These are phyloP conservation scores for Holcopasites calliopsidis DNA, from an alignment of 1,140 invertebrate genomes.

Conservation along the genomic window DNA sequence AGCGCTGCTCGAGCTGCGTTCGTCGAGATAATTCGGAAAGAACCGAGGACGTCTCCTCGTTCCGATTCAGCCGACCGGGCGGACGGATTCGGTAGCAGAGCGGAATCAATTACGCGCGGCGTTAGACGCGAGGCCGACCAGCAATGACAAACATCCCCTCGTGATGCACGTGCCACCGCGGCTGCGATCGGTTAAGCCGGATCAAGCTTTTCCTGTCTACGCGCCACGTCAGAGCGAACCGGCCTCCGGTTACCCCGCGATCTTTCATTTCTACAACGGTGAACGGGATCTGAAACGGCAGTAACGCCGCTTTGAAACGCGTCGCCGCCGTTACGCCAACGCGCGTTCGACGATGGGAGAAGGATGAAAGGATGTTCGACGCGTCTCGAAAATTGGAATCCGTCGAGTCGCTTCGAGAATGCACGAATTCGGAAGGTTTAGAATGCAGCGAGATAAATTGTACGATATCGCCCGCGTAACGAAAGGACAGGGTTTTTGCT, in stretches of 20 bases:
- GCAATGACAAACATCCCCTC: conserved; percentile 54
- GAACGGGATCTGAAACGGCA: conserved; percentile 24
- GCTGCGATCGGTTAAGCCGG: conserved; percentile 55
- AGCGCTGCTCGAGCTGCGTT: neutral
- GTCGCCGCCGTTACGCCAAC: neutral
- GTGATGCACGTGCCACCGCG: conserved; percentile 46
- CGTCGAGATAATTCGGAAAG: conserved; percentile 41
- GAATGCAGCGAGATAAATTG: no score
- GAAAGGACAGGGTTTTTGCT: no score
- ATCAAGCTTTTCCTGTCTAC: conserved; percentile 43
- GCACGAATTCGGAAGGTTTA: no score
- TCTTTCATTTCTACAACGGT: conserved; percentile 42
- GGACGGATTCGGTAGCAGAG: conserved; percentile 34
- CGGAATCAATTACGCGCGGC: conserved; percentile 60
- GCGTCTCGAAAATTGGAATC: neutral
- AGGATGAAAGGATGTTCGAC: neutral
- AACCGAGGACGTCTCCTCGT: conserved; percentile 40
- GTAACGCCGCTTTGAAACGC: conserved; percentile 20
- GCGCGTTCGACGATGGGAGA: neutral
- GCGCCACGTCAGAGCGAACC: conserved; percentile 18
- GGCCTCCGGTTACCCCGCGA: conserved; percentile 21
- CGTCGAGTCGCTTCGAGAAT: no score
- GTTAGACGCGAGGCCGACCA: conserved; percentile 42
- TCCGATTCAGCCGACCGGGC: conserved; percentile 22
- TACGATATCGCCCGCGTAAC: no score